Evolutionary conservation across 2,113 vertebrate genomes (phyloP).

Genomic region (Otis tarda): DNA sequence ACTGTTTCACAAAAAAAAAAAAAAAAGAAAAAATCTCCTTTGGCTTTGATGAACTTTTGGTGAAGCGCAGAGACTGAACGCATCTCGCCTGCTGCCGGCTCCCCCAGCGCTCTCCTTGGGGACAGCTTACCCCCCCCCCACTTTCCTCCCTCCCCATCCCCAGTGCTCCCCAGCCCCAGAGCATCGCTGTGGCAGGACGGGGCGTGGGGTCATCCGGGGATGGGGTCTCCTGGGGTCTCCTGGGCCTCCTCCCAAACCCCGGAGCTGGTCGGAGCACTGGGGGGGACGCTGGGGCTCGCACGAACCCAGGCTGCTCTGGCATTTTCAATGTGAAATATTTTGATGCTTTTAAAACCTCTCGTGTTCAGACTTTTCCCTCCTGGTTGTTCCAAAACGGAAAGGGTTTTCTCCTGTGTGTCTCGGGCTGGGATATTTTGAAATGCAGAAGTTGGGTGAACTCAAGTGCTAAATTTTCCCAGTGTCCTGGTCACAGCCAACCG

Average conservation of each 20-base stretch:
- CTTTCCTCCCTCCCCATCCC: not conserved
- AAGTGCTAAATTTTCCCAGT: conserved; percentile 63
- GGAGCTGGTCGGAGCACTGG: fast-evolving
- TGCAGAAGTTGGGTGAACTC: conserved; percentile 59
- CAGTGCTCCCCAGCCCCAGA: not conserved
- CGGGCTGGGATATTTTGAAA: conserved; percentile 67
- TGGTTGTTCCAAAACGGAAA: conserved; percentile 62
- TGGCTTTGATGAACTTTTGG: conserved; percentile 49
- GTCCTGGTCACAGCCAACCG: conserved; percentile 64
- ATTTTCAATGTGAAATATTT: conserved; percentile 30
- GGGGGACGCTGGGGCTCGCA: not conserved
- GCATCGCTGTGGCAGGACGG: fast-evolving
- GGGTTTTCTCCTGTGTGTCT: conserved; percentile 63
- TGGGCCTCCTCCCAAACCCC: not conserved
- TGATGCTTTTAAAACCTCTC: conserved; percentile 58
- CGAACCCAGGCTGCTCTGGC: not conserved
- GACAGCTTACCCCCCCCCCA: not conserved
- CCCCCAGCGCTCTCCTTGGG: not conserved
- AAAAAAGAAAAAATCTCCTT: not conserved
- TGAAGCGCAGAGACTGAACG: not conserved
- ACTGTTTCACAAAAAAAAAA: conserved; percentile 19
- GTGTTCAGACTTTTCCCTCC: conserved; percentile 64
- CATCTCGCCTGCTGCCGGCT: not conserved
- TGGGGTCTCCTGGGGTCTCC: not conserved
- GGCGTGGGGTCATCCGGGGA: not conserved